Conservation (phyloP, 2,113 vertebrate species). For the Eptesicus fuscus region DNA sequence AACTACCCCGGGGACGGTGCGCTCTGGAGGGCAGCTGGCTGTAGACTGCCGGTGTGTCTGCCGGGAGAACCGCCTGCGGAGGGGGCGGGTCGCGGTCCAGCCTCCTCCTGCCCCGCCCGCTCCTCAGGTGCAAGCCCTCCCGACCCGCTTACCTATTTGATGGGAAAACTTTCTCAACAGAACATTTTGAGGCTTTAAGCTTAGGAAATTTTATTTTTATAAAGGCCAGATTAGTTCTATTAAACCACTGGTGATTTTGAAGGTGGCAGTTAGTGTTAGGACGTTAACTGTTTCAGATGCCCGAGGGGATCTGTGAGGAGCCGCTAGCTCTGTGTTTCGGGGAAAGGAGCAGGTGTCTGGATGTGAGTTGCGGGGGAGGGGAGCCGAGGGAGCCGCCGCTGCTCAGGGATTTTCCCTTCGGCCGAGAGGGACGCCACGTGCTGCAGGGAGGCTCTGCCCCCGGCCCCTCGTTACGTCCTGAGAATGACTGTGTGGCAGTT, state of each 20-base stretch:
- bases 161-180: no score
- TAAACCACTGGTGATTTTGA: slow-evolving; percentile 53
- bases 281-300: neutral
- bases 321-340: no score
- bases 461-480: no score
- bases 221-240: slow-evolving; percentile 33
- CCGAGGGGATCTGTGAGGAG: neutral
- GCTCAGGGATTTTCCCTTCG: neutral
- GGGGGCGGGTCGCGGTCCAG: no score
- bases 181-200: neutral
- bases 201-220: slow-evolving; percentile 49
- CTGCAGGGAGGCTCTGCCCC: neutral
- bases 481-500: slow-evolving; percentile 58
- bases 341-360: no score
- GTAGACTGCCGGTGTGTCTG: accelerated
- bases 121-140: neutral
- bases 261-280: slow-evolving; percentile 1
- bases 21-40: neutral
- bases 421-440: no score
- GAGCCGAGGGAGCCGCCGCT: neutral
- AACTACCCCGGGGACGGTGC: slow-evolving; percentile 27
- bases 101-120: no score
- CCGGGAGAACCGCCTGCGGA: no score
- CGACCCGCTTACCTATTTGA: accelerated
- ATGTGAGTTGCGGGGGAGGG: no score